Conservation (phyloP, 2,113 vertebrate genomes). For the Copsychus sechellarum region DNA sequence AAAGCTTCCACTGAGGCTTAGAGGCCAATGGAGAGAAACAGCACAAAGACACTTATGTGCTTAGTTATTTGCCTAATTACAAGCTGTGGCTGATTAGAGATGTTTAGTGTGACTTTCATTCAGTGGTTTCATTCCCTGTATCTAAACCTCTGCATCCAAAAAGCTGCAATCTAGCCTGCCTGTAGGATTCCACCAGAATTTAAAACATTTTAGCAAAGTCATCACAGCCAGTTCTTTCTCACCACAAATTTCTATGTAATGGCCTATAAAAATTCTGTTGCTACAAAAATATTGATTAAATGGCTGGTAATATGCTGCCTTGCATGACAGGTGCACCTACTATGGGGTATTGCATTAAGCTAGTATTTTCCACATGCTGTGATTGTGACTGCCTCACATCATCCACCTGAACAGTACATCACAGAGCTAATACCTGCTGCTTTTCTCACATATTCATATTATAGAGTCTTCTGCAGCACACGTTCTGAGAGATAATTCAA, state of each 20-base stretch:
- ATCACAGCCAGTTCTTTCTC: background rate
- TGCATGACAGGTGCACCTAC: background rate
- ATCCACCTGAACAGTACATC: background rate
- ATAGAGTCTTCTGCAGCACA: background rate
- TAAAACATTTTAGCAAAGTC: conserved; percentile 26
- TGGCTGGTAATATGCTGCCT: background rate
- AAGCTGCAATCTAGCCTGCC: conserved; percentile 1
- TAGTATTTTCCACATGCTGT: background rate
- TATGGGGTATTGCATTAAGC: background rate
- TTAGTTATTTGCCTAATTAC: conserved; percentile 60
- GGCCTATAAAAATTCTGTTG: background rate
- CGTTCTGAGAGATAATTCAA: background rate
- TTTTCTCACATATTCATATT: background rate
- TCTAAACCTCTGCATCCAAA: background rate
- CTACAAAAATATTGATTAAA: background rate
- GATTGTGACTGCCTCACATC: background rate
- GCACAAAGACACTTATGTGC: conserved; percentile 18
- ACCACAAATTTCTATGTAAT: background rate
- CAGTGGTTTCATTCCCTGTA: conserved; percentile 20
- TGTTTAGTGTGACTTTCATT: conserved; percentile 9
- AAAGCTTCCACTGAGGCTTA: conserved; percentile 39
- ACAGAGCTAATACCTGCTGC: background rate
- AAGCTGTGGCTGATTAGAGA: conserved; percentile 49
- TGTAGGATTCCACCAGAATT: conserved; percentile 40
- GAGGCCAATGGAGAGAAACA: conserved; percentile 30